Evolutionary conservation across 2,797 vertebrate species (phyloP).

Genomic region (Phataginus tricuspis): DNA sequence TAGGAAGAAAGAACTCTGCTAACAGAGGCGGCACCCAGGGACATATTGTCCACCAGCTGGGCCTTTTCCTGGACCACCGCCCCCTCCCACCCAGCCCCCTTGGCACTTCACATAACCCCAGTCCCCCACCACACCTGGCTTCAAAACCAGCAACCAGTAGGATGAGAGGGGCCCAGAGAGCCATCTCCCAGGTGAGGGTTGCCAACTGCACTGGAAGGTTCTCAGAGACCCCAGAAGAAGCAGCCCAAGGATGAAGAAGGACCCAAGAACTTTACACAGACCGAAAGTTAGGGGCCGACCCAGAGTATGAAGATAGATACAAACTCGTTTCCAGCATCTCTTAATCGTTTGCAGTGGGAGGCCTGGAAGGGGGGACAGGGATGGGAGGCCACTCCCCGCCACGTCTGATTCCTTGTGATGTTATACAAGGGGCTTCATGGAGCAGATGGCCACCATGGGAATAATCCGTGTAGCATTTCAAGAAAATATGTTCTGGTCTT

Average conservation of each 20-base stretch:
- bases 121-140: background rate
- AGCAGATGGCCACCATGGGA: background rate
- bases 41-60: too few relatives aligned
- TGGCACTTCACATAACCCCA: background rate
- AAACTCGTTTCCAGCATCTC: background rate
- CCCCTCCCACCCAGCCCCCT: too few relatives aligned
- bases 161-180: background rate
- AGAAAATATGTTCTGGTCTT: fast-evolving
- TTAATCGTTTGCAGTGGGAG: too few relatives aligned
- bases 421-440: fast-evolving
- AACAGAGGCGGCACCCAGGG: fast-evolving
- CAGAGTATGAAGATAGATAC: background rate
- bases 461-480: fast-evolving
- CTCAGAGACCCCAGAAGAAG: background rate
- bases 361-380: fast-evolving
- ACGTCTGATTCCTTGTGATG: background rate
- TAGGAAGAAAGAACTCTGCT: background rate
- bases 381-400: too few relatives aligned
- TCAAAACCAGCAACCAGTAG: background rate
- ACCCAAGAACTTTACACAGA: background rate
- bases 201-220: background rate
- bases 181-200: background rate
- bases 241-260: background rate
- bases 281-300: too few relatives aligned
- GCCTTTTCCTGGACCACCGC: too few relatives aligned